Evolutionary conservation across 2,113 vertebrate genomes (phyloP), one percentile per base, ranked within the genome.

Genomic region (Pteronura brasiliensis): DNA sequence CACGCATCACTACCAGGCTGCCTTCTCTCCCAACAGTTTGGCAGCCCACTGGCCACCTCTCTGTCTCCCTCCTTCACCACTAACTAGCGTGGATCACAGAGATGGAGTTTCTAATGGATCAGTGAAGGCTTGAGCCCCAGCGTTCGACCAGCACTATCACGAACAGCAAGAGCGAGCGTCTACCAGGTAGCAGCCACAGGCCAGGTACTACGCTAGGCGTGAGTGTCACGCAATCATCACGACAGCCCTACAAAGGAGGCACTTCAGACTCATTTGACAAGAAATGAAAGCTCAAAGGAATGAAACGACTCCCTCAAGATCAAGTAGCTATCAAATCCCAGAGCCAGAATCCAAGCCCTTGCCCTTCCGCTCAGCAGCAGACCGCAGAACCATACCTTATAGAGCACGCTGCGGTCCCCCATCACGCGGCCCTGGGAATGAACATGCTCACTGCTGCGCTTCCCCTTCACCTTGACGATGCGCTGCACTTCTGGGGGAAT

Each of bases 381-480:
- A 34, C 0, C 0, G 34, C 63, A 3, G 2, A 3, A 3, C 0
- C 0, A 1, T 98, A 99, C 99, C 99, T 99, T 99, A 69, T 99
- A 99, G 42, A 99, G 99, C 63, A 99, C 99, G 1, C 99, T 99
- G 71, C 99, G 99, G 96, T 99, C 99, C 3, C 99, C 99, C 99
- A 99, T 99, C 47, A 99, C 99, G 0, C 99, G 99, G 92, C 99
- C 99, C 98, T 99, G 99, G 0, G 99, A 99, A 96, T 99, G 99
- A 36, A 99, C 99, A 0, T 99, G 99, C 98, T 99, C 99, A 0
- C 99, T 99, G 95, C 99, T 98, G 67, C 99, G 99, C 95, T 99
- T 99, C 71, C 99, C 99, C 98, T 99, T 99, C 96, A 99, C 99
- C 0, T 97, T 92, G 71, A 99, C 99, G 0, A 99, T 99, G 93